A percentile compares a stretch with the other conserved stretches of the same genome.
These are phyloP conservation scores for Myrmecobius fasciatus DNA, from an alignment of 2,113 vertebrate genomes.

Conservation along the genomic window DNA sequence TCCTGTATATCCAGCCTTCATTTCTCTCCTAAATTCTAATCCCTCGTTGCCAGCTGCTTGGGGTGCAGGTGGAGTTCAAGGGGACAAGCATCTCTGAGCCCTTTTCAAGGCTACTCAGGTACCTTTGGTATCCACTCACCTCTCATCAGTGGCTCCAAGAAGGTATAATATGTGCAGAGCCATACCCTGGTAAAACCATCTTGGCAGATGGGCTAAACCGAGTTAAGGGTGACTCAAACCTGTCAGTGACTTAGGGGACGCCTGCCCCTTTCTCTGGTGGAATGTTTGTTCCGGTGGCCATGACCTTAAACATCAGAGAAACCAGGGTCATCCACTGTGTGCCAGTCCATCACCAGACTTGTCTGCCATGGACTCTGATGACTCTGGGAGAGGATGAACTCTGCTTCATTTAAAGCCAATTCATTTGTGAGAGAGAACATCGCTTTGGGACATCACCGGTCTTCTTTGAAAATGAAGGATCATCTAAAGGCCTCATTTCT, in stretches of 20 bases:
- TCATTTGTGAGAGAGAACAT: neutral
- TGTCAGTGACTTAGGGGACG: neutral
- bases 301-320: neutral
- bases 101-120: neutral
- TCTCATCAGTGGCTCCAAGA: neutral
- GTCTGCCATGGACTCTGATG: neutral
- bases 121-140: neutral
- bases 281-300: neutral
- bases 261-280: neutral
- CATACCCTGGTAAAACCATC: neutral
- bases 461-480: neutral
- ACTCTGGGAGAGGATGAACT: neutral
- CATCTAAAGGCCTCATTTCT: too few species aligned
- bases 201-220: neutral
- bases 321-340: neutral
- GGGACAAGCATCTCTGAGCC: neutral
- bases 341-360: neutral
- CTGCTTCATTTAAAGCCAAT: neutral
- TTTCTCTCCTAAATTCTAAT: neutral
- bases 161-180: neutral
- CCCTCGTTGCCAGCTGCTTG: neutral
- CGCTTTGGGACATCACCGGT: neutral
- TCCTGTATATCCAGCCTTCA: neutral
- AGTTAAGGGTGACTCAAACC: neutral
- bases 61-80: neutral